Evolutionary conservation across 1,140 invertebrate species (phyloP).

Genomic region (Homalodisca vitripennis): DNA sequence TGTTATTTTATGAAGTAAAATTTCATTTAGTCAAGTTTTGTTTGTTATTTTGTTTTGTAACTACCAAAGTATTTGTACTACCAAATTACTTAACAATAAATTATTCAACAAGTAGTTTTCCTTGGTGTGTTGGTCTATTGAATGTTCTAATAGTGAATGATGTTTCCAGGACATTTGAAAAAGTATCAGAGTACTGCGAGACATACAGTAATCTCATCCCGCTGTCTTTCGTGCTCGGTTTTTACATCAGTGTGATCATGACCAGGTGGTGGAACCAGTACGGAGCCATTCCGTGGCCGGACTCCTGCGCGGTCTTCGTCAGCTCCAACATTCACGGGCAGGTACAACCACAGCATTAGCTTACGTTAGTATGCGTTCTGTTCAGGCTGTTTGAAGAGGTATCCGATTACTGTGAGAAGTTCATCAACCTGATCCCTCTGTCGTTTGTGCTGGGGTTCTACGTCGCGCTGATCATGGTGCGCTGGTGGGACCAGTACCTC

Average conservation of each 20-base stretch:
- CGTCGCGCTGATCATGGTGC: slow-evolving; percentile 85
- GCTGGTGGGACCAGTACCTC: slow-evolving; percentile 91
- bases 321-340: slow-evolving; percentile 71
- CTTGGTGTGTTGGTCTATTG: no score
- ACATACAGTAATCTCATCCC: slow-evolving; percentile 78
- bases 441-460: slow-evolving; percentile 70
- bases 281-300: slow-evolving; percentile 72
- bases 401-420: slow-evolving; percentile 73
- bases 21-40: no score
- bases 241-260: slow-evolving; percentile 89
- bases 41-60: no score
- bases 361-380: not conserved
- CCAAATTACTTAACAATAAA: no score
- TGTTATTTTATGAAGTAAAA: no score
- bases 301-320: slow-evolving; percentile 80
- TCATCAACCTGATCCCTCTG: slow-evolving; percentile 76
- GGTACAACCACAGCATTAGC: slow-evolving; percentile 40
- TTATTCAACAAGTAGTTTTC: no score
- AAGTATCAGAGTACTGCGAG: slow-evolving; percentile 74
- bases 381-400: slow-evolving; percentile 69
- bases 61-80: no score
- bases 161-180: slow-evolving; percentile 72
- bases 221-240: slow-evolving; percentile 64
- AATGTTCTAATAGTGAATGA: no score
- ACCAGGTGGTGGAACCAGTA: slow-evolving; percentile 93